phyloP scores from a whole-genome alignment of 35 echinoderm and acorn worm genomes.

The Hemicentrotus pulcherrimus region DNA sequence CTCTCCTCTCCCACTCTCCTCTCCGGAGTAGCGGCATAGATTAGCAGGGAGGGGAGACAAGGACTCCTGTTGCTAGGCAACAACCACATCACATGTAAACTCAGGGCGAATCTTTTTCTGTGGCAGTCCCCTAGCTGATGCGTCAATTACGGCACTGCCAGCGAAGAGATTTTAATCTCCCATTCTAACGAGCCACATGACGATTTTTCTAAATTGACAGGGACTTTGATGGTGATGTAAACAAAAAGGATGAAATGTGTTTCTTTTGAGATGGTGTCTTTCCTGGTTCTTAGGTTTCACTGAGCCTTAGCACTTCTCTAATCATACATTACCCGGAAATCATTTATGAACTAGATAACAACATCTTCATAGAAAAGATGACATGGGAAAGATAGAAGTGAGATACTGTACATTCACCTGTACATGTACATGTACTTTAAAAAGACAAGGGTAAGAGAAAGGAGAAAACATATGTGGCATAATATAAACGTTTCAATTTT shows the following conservation, averaged over 20 bases:
- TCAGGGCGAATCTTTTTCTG: constrained; percentile 7
- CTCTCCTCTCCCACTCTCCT: neutral
- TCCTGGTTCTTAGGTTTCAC: neutral
- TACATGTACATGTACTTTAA: no score
- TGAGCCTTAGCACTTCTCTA: neutral
- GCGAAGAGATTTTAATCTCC: neutral
- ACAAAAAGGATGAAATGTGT: neutral
- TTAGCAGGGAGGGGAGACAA: neutral
- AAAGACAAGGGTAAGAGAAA: no score
- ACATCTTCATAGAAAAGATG: no score
- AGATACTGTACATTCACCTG: no score
- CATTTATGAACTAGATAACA: no score
- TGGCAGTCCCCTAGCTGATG: neutral
- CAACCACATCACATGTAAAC: constrained; percentile 50
- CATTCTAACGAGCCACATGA: neutral
- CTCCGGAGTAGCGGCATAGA: neutral
- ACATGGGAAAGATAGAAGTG: no score
- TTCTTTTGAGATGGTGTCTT: neutral
- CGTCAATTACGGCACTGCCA: neutral
- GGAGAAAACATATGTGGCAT: no score
- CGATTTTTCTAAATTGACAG: neutral
- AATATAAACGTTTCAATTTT: no score
- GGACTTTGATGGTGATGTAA: neutral
- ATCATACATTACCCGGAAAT: neutral
- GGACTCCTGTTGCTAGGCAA: constrained; percentile 44